These are phyloP conservation scores for Acomys russatus DNA, from an alignment of 2,797 vertebrate genomes.

Conservation along the genomic window DNA sequence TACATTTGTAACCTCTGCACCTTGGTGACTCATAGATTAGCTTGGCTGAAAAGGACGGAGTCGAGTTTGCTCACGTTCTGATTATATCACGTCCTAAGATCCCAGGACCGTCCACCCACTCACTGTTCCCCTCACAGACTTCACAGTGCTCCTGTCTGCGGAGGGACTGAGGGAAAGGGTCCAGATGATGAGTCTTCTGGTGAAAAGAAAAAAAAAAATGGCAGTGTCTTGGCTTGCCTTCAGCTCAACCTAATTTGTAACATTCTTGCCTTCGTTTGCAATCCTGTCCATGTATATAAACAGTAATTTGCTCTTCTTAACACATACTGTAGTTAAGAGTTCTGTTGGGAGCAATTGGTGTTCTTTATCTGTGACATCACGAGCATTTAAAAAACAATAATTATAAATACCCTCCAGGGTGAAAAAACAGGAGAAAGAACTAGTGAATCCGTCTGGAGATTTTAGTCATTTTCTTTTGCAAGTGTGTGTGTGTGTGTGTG, in stretches of 20 bases:
- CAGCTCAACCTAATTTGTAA: constrained; percentile 70
- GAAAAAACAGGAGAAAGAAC: constrained; percentile 28
- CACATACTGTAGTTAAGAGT: constrained; percentile 77
- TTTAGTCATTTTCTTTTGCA: neutral
- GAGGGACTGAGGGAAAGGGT: constrained; percentile 19
- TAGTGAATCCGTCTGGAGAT: constrained; percentile 47
- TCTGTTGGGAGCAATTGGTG: constrained; percentile 80
- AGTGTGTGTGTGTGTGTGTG: neutral
- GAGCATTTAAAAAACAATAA: constrained; percentile 79
- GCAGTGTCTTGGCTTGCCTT: constrained; percentile 54
- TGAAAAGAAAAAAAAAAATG: constrained; percentile 28
- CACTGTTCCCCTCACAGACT: constrained; percentile 25
- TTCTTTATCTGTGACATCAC: constrained; percentile 79
- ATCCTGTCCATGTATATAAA: constrained; percentile 71
- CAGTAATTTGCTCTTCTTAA: constrained; percentile 80
- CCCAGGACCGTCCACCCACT: constrained; percentile 52
- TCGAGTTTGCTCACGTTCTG: neutral
- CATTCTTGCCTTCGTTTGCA: constrained; percentile 70
- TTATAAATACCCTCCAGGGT: constrained; percentile 77
- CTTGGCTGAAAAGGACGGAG: neutral
- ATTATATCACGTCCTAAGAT: neutral
- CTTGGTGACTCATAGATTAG: neutral
- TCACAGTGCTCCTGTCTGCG: constrained; percentile 11
- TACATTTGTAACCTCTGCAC: neutral
- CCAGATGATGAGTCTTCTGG: constrained; percentile 56